phyloP scores from a whole-genome alignment of 2,888 invertebrate genomes.

The Podabrus alpinus region DNA sequence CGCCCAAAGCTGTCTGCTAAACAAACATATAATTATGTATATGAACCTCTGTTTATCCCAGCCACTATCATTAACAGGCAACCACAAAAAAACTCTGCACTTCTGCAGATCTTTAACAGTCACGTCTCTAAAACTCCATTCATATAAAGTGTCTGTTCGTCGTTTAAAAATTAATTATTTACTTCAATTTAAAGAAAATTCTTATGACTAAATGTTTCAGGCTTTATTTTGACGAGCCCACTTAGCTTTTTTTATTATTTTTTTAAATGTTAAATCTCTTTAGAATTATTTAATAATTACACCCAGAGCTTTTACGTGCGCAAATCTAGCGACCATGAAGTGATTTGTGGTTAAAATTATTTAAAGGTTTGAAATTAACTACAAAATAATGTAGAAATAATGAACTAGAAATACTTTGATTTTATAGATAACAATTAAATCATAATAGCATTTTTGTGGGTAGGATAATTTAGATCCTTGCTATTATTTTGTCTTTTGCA shows the following conservation, averaged over 20 bases:
- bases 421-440: neutral
- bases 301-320: neutral
- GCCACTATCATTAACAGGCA: constrained; percentile 52
- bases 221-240: neutral
- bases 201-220: neutral
- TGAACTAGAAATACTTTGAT: neutral
- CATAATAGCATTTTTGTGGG: neutral
- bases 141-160: constrained; percentile 2
- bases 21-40: constrained; percentile 59
- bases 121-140: constrained; percentile 16
- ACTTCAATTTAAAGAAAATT: neutral
- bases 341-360: neutral
- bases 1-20: constrained; percentile 58
- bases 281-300: neutral
- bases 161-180: constrained; percentile 3
- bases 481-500: neutral
- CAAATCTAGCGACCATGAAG: neutral
- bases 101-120: constrained; percentile 22
- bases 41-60: constrained; percentile 56
- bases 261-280: neutral
- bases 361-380: constrained; percentile 1
- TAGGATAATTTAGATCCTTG: neutral
- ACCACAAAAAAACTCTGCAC: constrained; percentile 19
- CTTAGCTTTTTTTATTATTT: neutral
- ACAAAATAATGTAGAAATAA: neutral